Evolutionary conservation across 1,140 invertebrate genomes (phyloP).

Genomic region (Bombus huntii): DNA sequence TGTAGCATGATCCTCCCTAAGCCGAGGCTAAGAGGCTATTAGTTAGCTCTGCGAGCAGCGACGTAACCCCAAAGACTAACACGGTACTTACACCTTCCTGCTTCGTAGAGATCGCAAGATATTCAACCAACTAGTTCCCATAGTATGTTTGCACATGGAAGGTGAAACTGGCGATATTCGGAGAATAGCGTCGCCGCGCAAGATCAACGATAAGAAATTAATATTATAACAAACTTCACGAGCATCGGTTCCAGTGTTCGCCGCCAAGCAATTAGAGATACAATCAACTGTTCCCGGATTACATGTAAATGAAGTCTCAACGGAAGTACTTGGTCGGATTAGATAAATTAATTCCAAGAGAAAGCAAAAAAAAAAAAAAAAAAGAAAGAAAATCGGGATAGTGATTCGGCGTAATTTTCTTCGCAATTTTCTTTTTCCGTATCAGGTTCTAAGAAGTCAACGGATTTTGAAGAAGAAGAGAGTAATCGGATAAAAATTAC

Average conservation of each 20-base stretch:
- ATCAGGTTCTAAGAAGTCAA: neutral
- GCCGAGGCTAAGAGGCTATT: constrained; percentile 79
- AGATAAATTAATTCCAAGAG: neutral
- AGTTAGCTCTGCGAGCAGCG: constrained; percentile 75
- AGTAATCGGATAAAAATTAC: neutral
- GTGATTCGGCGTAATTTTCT: neutral
- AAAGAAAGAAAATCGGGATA: neutral
- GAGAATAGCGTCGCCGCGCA: constrained; percentile 42
- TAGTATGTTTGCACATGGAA: constrained; percentile 60
- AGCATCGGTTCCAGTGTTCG: constrained; percentile 25
- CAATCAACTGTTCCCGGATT: constrained; percentile 19
- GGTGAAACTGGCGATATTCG: constrained; percentile 50
- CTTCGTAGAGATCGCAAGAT: constrained; percentile 64
- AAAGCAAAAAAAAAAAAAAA: neutral
- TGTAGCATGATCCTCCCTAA: constrained; percentile 74
- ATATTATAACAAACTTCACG: constrained; percentile 63
- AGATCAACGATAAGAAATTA: constrained; percentile 65
- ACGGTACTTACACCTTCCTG: constrained; percentile 72
- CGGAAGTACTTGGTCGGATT: neutral
- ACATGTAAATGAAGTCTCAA: constrained; percentile 24
- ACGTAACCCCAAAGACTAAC: constrained; percentile 76
- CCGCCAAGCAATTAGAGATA: constrained; percentile 43
- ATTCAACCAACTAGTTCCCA: constrained; percentile 60
- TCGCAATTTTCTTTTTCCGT: neutral
- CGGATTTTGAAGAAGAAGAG: neutral